A percentile compares a stretch with the other conserved stretches of the same genome.
These are phyloP conservation scores for Craseonycteris thonglongyai DNA, from an alignment of 2,113 vertebrate species.

Conservation along the genomic window DNA sequence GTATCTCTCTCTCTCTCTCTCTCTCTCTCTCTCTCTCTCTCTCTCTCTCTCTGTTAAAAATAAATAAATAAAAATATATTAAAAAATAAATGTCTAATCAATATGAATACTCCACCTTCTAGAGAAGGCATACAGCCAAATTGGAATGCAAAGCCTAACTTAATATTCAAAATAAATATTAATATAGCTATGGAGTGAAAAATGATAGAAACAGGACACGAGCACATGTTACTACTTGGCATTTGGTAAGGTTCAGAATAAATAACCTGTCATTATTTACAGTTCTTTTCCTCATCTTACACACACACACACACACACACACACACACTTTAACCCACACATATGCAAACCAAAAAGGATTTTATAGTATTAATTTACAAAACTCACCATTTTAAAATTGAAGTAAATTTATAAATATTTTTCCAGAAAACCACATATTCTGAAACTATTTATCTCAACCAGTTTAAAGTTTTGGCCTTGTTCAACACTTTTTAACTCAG, in stretches of 20 bases:
- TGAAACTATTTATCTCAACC: background rate
- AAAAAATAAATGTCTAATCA: no score
- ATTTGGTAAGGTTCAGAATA: background rate
- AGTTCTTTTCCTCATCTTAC: background rate
- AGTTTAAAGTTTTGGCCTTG: background rate
- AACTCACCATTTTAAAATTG: background rate
- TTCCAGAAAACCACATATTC: background rate
- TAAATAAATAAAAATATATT: no score
- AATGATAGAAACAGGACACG: background rate
- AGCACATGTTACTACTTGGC: background rate
- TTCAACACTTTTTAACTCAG: background rate
- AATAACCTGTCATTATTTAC: background rate
- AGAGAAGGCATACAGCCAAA: background rate
- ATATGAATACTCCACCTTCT: background rate
- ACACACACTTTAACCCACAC: background rate
- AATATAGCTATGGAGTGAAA: conserved; percentile 25
- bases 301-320: background rate
- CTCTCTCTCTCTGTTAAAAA: no score
- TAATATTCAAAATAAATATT: background rate
- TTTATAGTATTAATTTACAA: background rate
- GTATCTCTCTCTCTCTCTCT: no score
- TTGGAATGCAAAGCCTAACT: background rate
- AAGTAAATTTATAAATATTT: background rate
- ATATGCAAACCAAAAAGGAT: background rate
- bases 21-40: no score